Evolutionary conservation across 2,888 invertebrate species (phyloP).

Genomic region (Gibbula magus): DNA sequence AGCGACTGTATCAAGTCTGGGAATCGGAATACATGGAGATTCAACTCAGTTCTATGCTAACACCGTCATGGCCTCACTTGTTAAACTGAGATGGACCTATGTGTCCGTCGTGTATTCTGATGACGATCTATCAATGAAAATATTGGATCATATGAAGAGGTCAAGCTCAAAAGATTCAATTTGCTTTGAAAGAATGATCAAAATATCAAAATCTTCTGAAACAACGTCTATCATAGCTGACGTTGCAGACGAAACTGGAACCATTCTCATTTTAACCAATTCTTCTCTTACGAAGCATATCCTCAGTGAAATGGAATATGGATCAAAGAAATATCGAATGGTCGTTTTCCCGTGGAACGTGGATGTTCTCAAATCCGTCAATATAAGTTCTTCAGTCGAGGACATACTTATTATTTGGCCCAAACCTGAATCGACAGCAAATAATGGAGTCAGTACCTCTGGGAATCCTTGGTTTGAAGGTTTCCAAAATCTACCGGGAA

Average conservation of each 20-base stretch:
- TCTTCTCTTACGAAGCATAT: constrained; percentile 30
- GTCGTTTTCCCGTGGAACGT: constrained; percentile 44
- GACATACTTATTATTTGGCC: constrained; percentile 23
- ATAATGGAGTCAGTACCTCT: neutral
- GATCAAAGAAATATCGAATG: constrained; percentile 10
- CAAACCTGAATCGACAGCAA: neutral
- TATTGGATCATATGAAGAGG: neutral
- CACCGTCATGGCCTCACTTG: neutral
- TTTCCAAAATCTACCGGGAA: constrained; percentile 12
- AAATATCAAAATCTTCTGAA: neutral
- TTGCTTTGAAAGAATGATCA: neutral
- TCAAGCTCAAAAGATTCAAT: neutral
- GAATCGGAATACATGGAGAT: neutral
- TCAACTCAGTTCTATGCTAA: neutral
- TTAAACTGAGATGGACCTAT: constrained; percentile 20
- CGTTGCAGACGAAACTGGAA: neutral
- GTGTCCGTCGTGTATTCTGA: constrained; percentile 21
- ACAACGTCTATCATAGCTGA: neutral
- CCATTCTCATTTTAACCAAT: constrained; percentile 40
- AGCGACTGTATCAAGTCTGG: constrained; percentile 20
- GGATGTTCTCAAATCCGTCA: neutral
- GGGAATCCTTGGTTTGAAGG: constrained; percentile 30
- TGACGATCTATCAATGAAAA: neutral
- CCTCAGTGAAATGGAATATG: neutral
- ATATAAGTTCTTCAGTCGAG: neutral